Evolutionary conservation across 2,797 vertebrate species (phyloP), one percentile per base, ranked within the genome.

Genomic region (Cyclopterus lumpus): DNA sequence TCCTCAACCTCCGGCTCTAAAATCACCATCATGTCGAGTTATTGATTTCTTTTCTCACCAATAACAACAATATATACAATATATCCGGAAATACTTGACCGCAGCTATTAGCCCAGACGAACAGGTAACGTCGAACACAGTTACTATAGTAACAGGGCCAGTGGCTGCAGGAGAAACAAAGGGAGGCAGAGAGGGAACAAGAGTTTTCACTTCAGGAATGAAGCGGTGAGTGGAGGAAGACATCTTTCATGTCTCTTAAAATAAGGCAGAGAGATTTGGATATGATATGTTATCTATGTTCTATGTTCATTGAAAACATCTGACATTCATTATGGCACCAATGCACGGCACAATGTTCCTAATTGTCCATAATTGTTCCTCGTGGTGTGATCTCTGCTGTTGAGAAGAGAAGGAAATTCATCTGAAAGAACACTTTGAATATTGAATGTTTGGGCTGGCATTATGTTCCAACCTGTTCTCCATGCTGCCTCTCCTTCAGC

Each of bases 131-230:
- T 53, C n/a, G 65, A 79, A 68, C 70, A 48, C 60, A 12, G 91
- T 91, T 83, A 83, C 91, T 86, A 90, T 92, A 86, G 91, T 79
- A 85, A 92, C 87, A 26, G 79, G 74, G 66, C 59, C 60, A 1
- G 61, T 66, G 71, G 76, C 79, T 86, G 30, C 73, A 64, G 76
- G 65, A 68, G 67, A 64, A 74, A 73, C 57, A 51, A 75, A 77
- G 58, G 44, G 68, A 74, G 68, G 30, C 32, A 30, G 48, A 67
- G 30, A 71, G 72, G 74, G 68, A 67, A 64, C 48, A 46, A 12
- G 53, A 60, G 59, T 79, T 71, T 60, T 82, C 30, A 63, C 34
- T 71, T 67, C 20, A 73, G 73, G 42, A 67, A 66, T 60, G 48
- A 58, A 16, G 66, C 2, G 5, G 60, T 26, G 51, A 81, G 60